Conservation (phyloP, 2,888 invertebrate species). For the Onthophagus sagittarius region DNA sequence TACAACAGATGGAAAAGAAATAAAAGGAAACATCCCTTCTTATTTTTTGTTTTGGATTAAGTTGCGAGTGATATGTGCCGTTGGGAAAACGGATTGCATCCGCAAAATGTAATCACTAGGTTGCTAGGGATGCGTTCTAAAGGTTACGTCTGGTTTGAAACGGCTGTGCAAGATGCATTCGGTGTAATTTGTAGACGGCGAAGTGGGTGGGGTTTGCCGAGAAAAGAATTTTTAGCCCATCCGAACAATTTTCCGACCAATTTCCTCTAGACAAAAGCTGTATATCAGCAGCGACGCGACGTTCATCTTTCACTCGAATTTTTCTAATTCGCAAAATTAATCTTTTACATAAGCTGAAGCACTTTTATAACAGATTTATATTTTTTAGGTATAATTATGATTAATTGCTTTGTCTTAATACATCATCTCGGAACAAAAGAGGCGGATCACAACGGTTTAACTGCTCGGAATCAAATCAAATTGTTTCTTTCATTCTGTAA, state of each 20-base stretch:
- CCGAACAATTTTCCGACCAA: background rate
- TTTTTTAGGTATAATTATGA: too few relatives aligned
- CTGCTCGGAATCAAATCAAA: too few relatives aligned
- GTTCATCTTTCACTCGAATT: background rate
- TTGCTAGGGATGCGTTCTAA: background rate
- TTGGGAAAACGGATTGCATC: slow-evolving; percentile 6
- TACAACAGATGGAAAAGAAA: too few relatives aligned
- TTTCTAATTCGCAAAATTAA: background rate
- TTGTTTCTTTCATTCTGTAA: too few relatives aligned
- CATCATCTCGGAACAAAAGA: too few relatives aligned
- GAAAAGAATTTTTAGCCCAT: background rate
- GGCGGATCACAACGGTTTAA: too few relatives aligned
- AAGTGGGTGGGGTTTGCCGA: background rate
- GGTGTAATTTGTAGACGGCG: background rate
- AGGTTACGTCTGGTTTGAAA: background rate
- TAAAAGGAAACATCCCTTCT: too few relatives aligned
- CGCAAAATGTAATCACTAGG: slow-evolving; percentile 5
- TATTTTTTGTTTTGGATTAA: background rate
- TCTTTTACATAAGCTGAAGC: background rate
- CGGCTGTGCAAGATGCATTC: background rate
- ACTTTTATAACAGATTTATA: background rate
- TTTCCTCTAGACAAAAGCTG: background rate
- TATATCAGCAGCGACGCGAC: background rate
- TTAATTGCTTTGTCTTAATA: too few relatives aligned
- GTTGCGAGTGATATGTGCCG: background rate